Evolutionary conservation across 2,888 invertebrate species (phyloP).

Genomic region (Mylabris sibirica): DNA sequence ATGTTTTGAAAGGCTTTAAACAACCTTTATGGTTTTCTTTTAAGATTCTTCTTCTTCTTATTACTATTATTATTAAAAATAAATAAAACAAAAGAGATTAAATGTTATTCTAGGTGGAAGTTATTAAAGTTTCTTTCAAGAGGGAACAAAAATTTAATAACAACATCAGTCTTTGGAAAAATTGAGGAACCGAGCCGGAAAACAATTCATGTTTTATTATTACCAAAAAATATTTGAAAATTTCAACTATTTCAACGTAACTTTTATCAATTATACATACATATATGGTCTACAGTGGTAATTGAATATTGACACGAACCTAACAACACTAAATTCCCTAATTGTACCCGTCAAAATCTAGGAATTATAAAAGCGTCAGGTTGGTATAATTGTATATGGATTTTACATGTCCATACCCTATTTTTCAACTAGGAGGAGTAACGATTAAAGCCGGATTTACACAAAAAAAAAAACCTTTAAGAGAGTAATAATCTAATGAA

Average conservation of each 20-base stretch:
- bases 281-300: too few species aligned
- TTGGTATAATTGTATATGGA: too few species aligned
- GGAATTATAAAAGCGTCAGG: too few species aligned
- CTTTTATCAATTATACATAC: neutral
- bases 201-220: neutral
- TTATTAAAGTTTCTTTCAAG: neutral
- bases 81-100: neutral
- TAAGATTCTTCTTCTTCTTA: neutral
- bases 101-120: conserved; percentile 4
- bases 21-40: neutral
- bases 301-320: too few species aligned
- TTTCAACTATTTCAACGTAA: neutral
- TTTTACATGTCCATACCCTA: too few species aligned
- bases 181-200: neutral
- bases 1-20: neutral
- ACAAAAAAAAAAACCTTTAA: too few species aligned
- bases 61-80: neutral
- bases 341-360: too few species aligned
- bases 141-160: conserved; percentile 10
- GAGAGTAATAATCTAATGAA: too few species aligned
- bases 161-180: neutral
- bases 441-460: too few species aligned
- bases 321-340: too few species aligned
- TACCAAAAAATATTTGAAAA: neutral
- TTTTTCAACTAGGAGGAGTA: too few species aligned